phyloP scores from a whole-genome alignment of 2,113 vertebrate genomes.

The Aythya baeri region DNA sequence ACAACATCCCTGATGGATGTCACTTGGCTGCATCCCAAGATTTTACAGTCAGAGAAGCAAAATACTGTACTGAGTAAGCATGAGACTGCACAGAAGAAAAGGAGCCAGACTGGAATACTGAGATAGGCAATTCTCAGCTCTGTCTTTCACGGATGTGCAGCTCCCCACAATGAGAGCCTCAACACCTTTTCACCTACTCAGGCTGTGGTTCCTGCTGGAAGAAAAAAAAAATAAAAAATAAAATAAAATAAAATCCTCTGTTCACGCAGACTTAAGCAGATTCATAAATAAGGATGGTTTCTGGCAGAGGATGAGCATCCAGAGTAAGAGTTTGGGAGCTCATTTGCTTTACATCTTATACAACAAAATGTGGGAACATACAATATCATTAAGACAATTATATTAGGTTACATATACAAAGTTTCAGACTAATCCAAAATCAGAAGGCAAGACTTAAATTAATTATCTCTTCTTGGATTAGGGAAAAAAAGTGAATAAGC shows the following conservation, averaged over 20 bases:
- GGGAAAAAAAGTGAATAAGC: background rate
- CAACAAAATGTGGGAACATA: background rate
- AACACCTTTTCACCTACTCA: background rate
- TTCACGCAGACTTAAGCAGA: background rate
- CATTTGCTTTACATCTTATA: background rate
- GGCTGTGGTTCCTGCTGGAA: background rate
- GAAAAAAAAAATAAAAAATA: background rate
- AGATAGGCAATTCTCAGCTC: background rate
- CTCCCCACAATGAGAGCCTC: background rate
- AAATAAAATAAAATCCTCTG: background rate
- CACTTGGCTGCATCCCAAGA: background rate
- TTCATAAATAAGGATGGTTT: background rate
- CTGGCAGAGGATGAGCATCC: background rate
- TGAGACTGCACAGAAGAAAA: fast-evolving
- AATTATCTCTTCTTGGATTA: background rate
- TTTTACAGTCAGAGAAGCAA: background rate
- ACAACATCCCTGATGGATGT: background rate
- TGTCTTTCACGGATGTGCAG: background rate
- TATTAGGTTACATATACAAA: background rate
- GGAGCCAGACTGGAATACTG: background rate
- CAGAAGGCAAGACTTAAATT: background rate
- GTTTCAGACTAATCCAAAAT: background rate
- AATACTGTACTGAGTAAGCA: background rate
- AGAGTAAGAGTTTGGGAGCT: background rate
- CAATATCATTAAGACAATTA: background rate